A percentile compares a stretch with the other conserved stretches of the same genome.
Evolutionary conservation across 2,888 invertebrate species (phyloP).

Genomic region (Oeneis ivallda): DNA sequence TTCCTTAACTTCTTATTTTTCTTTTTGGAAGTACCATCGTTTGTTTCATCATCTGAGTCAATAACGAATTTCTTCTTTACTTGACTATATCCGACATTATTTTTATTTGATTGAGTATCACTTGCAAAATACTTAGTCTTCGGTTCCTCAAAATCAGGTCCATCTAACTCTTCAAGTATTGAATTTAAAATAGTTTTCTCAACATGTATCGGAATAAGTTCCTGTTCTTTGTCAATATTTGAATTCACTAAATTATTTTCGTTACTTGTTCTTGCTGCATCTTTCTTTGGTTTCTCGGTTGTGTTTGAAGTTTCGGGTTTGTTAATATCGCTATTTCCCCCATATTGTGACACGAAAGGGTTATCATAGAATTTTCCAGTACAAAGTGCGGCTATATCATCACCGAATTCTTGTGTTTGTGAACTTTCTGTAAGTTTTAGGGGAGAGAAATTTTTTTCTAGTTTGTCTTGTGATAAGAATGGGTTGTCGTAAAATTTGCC

Average conservation of each 20-base stretch:
- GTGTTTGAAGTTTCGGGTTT: background rate
- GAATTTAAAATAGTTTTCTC: constrained; percentile 53
- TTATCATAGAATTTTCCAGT: constrained; percentile 81
- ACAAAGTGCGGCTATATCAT: constrained; percentile 78
- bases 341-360: constrained; percentile 54
- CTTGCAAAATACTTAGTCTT: constrained; percentile 61
- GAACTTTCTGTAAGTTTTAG: constrained; percentile 38
- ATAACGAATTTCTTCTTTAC: constrained; percentile 66
- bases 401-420: constrained; percentile 65
- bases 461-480: constrained; percentile 51
- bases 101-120: constrained; percentile 32
- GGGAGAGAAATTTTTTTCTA: background rate
- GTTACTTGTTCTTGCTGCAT: constrained; percentile 3
- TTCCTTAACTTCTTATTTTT: constrained; percentile 68
- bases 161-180: constrained; percentile 66
- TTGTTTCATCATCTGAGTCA: constrained; percentile 68
- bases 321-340: constrained; percentile 2
- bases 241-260: constrained; percentile 17
- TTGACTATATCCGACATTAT: constrained; percentile 40
- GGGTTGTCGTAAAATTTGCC: constrained; percentile 79
- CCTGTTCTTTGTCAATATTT: constrained; percentile 20
- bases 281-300: constrained; percentile 17
- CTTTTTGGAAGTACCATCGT: constrained; percentile 44
- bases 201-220: constrained; percentile 26
- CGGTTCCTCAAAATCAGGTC: constrained; percentile 56